These are phyloP conservation scores for Eremophila alpestris DNA, from an alignment of 2,797 vertebrate genomes.

Conservation along the genomic window DNA sequence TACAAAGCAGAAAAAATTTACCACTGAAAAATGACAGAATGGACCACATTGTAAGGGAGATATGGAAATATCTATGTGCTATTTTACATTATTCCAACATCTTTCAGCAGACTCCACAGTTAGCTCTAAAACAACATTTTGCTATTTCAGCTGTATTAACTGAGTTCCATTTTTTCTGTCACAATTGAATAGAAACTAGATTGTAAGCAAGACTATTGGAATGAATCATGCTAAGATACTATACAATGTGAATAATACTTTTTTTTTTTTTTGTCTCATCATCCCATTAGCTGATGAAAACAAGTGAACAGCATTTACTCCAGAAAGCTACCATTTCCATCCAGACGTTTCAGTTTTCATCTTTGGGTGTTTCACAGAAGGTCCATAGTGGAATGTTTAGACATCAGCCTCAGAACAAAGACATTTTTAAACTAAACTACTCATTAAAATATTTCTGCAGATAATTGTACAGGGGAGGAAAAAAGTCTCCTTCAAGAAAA, in stretches of 20 bases:
- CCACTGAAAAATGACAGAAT: not conserved
- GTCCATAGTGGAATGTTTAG: not conserved
- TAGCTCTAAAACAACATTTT: not conserved
- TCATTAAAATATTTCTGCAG: not conserved
- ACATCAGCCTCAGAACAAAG: not conserved
- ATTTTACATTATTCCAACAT: not conserved
- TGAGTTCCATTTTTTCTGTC: not conserved
- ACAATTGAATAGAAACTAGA: not conserved
- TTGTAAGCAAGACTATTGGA: not conserved
- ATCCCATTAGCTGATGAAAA: not conserved
- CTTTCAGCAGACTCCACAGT: not conserved
- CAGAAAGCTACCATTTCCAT: not conserved
- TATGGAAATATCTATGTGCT: not conserved
- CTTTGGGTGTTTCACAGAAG: not conserved
- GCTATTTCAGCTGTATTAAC: not conserved
- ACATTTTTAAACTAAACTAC: not conserved
- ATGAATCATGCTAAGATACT: not conserved
- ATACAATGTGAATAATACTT: accelerated
- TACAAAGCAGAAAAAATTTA: slow-evolving; percentile 37
- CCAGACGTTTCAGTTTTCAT: not conserved
- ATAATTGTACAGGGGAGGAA: accelerated
- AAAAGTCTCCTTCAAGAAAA: not conserved
- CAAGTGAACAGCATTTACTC: not conserved
- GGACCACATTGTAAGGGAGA: not conserved
- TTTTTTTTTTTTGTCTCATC: not conserved